These are phyloP conservation scores for Otolemur crassicaudatus DNA, from an alignment of 2,797 vertebrate genomes.

Conservation along the genomic window DNA sequence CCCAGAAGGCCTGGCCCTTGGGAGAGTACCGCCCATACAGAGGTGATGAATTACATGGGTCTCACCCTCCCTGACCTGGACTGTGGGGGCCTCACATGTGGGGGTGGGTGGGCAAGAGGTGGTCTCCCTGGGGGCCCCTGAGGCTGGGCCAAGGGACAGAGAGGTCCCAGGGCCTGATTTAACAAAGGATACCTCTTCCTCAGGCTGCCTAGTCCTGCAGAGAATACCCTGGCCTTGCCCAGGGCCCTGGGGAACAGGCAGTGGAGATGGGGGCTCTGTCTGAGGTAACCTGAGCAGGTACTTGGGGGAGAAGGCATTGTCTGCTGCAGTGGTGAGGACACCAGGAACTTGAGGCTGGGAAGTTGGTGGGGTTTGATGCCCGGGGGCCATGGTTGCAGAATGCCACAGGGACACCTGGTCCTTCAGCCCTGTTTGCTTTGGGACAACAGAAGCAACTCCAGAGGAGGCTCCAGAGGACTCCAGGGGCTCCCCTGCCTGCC, in stretches of 20 bases:
- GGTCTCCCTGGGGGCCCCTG: constrained; percentile 7
- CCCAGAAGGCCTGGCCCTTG: constrained; percentile 13
- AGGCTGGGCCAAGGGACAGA: not conserved
- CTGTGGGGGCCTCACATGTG: constrained; percentile 56
- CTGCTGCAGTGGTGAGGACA: not conserved
- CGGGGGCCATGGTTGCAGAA: not conserved
- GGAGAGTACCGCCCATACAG: constrained; percentile 9
- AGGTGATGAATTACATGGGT: constrained; percentile 21
- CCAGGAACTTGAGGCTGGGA: not conserved
- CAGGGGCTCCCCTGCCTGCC: accelerated
- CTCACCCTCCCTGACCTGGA: constrained; percentile 69
- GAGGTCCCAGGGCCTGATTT: not conserved
- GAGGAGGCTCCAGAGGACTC: not conserved
- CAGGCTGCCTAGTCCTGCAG: not conserved
- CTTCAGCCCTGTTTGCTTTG: not conserved
- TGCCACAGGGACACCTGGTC: not conserved
- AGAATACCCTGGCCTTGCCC: not conserved
- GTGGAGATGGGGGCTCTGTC: constrained; percentile 68
- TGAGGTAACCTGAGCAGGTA: constrained; percentile 95
- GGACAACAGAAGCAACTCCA: constrained; percentile 24
- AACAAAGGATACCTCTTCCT: not conserved
- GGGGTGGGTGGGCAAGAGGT: constrained; percentile 68
- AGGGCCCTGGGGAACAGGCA: not conserved
- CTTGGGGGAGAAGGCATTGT: constrained; percentile 92
- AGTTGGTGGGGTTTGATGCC: not conserved